A percentile compares a stretch with the other conserved stretches of the same genome.
Evolutionary conservation across 1,140 invertebrate genomes (phyloP).

Genomic region (Luehdorfia chinensis): DNA sequence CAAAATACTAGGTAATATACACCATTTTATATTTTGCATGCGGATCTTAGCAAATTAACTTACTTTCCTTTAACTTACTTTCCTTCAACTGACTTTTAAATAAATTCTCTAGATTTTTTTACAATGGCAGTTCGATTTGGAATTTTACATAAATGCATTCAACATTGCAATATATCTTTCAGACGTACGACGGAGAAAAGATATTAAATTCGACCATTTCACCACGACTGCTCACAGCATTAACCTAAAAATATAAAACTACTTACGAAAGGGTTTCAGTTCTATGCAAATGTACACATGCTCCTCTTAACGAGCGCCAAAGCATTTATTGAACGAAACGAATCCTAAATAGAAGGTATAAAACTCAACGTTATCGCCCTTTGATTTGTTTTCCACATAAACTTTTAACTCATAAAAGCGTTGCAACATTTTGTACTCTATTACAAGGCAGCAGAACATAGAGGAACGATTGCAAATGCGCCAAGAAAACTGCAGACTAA

Average conservation of each 20-base stretch:
- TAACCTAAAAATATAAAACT: slow-evolving; percentile 11
- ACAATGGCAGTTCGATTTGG: too few species aligned
- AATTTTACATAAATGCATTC: too few species aligned
- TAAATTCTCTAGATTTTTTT: too few species aligned
- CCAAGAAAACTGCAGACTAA: slow-evolving; percentile 9
- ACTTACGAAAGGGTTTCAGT: slow-evolving; percentile 11
- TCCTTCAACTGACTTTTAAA: too few species aligned
- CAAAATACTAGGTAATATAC: too few species aligned
- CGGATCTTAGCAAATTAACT: too few species aligned
- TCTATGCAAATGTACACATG: slow-evolving; percentile 13
- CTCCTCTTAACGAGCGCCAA: slow-evolving; percentile 28
- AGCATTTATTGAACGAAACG: slow-evolving; percentile 48
- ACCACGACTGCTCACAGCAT: slow-evolving; percentile 3
- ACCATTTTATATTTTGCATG: too few species aligned
- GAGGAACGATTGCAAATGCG: background rate
- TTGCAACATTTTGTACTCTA: background rate
- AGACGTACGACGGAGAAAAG: slow-evolving; percentile 3
- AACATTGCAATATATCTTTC: slow-evolving; percentile 13
- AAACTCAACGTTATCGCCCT: slow-evolving; percentile 44
- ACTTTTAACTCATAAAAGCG: slow-evolving; percentile 19
- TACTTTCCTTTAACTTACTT: too few species aligned
- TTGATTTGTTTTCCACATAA: slow-evolving; percentile 45
- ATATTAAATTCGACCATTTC: slow-evolving; percentile 14
- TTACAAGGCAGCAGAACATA: background rate
- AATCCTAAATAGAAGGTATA: slow-evolving; percentile 43